Evolutionary conservation across 1,140 invertebrate genomes (phyloP), one percentile per base, ranked within the genome.

Genomic region (Trachymyrmex cornetzi): DNA sequence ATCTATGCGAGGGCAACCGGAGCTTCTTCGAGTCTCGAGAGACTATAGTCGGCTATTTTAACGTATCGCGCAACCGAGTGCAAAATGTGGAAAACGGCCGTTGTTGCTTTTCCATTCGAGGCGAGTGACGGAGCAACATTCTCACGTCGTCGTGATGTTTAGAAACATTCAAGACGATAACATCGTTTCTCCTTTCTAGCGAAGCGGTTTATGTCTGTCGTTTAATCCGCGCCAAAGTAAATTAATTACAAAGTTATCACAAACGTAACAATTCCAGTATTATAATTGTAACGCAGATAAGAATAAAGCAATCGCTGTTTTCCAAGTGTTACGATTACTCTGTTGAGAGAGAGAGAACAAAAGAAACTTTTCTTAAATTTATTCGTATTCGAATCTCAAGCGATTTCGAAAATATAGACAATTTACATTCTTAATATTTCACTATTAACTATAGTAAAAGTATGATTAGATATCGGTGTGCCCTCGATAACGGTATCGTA

Each of bases 21-120:
- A 90, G 88, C 79, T 90, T 87, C 88, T 89, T 89, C 55, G 77
- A 66, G 61, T 59, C 71, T 87, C 72, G 27, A 50, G 79, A 66
- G 74, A 85, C 88, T 90, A 90, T 89, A 90, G 88, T 85, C 50
- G 75, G 85, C 88, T 90, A 90, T 90, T 89, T 89, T 87, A 90
- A 89, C 84, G 85, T 87, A 84, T 84, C 77, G 75, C 34, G 22
- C 44, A 57, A 80, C 50, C 69, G 77, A 77, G 74, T 67, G 61
- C 14, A 22, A 69, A 69, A 69, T 9, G 24, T 27, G 63, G 53
- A 79, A 72, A 66, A 69, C 53, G 66, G 34, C 5, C 53, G 67
- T 82, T 53, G 87, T 75, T 57, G 86, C 81, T 67, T 50, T 75
- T 79, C 55, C 67, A 81, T 50, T 64, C 67, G 38, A 5, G 69